Evolutionary conservation across 2,888 invertebrate genomes (phyloP).

Genomic region (Lasioglossum zephyrum): DNA sequence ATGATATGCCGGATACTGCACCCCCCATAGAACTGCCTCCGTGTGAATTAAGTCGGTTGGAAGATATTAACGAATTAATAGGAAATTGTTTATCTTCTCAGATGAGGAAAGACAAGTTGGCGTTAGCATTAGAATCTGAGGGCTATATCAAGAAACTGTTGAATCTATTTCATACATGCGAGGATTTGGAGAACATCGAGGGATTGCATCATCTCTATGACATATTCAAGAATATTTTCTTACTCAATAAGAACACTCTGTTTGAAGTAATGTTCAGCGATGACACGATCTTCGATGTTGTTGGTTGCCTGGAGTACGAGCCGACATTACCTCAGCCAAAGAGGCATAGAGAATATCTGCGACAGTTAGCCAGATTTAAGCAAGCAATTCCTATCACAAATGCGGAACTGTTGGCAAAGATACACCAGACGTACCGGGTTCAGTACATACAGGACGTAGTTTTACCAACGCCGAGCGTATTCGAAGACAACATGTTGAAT

Average conservation of each 20-base stretch:
- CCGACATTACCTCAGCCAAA: constrained; percentile 94
- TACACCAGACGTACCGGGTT: constrained; percentile 99
- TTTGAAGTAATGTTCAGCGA: constrained; percentile 99
- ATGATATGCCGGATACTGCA: constrained; percentile 97
- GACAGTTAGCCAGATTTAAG: constrained; percentile 95
- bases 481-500: constrained; percentile 99
- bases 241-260: constrained; percentile 98
- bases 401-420: constrained; percentile 97
- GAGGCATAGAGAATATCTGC: constrained; percentile 97
- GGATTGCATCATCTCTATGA: constrained; percentile 98
- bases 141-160: constrained; percentile 97
- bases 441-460: constrained; percentile 99
- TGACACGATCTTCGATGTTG: constrained; percentile 98
- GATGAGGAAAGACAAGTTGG: constrained; percentile 96
- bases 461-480: constrained; percentile 98
- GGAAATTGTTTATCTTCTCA: constrained; percentile 95
- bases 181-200: constrained; percentile 97
- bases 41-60: constrained; percentile 96
- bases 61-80: constrained; percentile 97
- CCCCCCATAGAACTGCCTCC: constrained; percentile 97
- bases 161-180: constrained; percentile 98
- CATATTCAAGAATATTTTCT: constrained; percentile 99
- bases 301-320: constrained; percentile 99
- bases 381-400: constrained; percentile 98
- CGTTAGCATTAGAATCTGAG: constrained; percentile 96